Evolutionary conservation across 2,113 vertebrate species (phyloP).

Genomic region (Rhegmatorhina hoffmannsi): DNA sequence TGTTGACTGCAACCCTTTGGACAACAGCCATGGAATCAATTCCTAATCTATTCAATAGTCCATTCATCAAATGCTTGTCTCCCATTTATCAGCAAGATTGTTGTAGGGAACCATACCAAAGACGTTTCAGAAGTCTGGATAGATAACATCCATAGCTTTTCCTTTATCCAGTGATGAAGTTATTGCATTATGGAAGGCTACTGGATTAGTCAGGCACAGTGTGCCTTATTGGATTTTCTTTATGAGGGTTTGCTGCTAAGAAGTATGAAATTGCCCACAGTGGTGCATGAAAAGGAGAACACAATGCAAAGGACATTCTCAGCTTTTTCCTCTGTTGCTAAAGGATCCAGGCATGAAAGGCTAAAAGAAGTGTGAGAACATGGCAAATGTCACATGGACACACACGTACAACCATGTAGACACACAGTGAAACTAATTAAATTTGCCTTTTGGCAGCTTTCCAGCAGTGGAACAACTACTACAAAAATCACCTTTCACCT

Average conservation of each 20-base stretch:
- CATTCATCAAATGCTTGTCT: background rate
- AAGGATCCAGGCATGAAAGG: background rate
- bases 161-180: background rate
- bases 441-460: background rate
- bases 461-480: background rate
- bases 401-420: background rate
- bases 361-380: background rate
- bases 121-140: background rate
- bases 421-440: background rate
- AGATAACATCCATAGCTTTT: background rate
- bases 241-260: background rate
- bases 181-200: background rate
- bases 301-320: background rate
- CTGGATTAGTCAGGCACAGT: background rate
- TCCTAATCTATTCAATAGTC: background rate
- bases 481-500: background rate
- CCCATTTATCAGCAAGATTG: background rate
- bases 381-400: background rate
- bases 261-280: background rate
- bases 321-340: background rate
- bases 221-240: background rate
- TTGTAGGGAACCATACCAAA: background rate
- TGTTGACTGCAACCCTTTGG: background rate
- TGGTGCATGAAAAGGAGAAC: background rate
- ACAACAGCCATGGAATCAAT: background rate